Base-by-base conservation (phyloP, 2,888 invertebrate species). In the Digitonthophagus gazella region DNA sequence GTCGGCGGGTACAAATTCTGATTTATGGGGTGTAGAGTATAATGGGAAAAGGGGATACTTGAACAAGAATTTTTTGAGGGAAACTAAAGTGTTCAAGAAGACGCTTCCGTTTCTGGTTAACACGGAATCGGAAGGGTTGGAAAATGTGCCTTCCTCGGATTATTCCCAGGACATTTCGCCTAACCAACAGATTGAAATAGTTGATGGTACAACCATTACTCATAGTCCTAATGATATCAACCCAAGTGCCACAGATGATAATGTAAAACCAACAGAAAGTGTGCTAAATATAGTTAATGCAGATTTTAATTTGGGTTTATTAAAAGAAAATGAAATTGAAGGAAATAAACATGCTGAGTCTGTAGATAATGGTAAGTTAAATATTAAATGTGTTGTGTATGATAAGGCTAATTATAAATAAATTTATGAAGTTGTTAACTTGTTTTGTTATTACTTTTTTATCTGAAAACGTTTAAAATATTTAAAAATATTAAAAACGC, bases 11-110 rank as follows among this genome's bases (percentile, higher is more conserved):
- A 82, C 83, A 19, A 84, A 87, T 71, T 68, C 76, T 16, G 87
- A 88, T 71, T 80, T 89, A 64, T 93, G 92, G 91, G 92, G 89
- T 72, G 90, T 87, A 58, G 88, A 87, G 82, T 88, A 92, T 61
- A 84, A 87, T 72, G 91, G 90, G 22, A 86, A 87, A 77, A 80
- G 87, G 69, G 93, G 93, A 18, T 93, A 91, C 80, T 87, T 87
- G 0, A 89, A 88, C 18, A 82, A 84, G 66, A 77, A 76, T 0
- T 85, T 89, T 74, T 78, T 93, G 65, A 83, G 83, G 76, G 93
- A 93, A 83, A 77, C 77, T 3, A 88, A 86, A 80, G 75, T 91
- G 58, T 69, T 85, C 3, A 72, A 85, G 69, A 78, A 80, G 74
- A 76, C 83, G 71, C 75, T 85, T 69, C 74, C 75, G 74, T 73